Conservation (phyloP, 2,888 invertebrate genomes). For the Blastobasis adustella region DNA sequence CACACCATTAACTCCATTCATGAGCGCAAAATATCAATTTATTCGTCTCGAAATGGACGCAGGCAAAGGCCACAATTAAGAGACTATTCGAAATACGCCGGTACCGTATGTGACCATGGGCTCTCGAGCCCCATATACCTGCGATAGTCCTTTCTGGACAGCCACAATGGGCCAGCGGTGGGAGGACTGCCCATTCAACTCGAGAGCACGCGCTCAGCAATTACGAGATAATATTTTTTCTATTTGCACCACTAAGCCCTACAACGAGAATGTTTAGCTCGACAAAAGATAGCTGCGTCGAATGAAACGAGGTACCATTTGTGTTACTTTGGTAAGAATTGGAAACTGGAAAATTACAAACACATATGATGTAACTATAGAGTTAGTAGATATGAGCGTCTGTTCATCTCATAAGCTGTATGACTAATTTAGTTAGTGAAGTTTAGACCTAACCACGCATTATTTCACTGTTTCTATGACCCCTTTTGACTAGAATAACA, state of each 20-base stretch:
- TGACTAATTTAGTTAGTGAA: neutral
- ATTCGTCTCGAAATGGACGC: too few relatives aligned
- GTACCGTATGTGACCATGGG: neutral
- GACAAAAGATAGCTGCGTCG: neutral
- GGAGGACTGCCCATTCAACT: constrained; percentile 41
- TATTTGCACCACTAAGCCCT: constrained; percentile 5
- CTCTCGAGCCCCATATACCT: constrained; percentile 32
- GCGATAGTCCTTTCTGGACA: constrained; percentile 25
- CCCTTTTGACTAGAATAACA: too few relatives aligned
- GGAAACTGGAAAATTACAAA: neutral
- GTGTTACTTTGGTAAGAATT: neutral
- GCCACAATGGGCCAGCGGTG: constrained; percentile 35
- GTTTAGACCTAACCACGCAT: too few relatives aligned
- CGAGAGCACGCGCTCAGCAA: constrained; percentile 26
- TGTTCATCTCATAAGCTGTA: neutral
- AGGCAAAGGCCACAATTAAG: too few relatives aligned
- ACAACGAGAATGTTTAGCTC: neutral
- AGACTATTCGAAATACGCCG: too few relatives aligned
- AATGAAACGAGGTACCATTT: neutral
- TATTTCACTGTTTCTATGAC: too few relatives aligned
- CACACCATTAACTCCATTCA: too few relatives aligned
- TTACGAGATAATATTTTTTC: constrained; percentile 18
- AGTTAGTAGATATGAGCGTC: neutral
- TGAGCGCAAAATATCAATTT: too few relatives aligned
- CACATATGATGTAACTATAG: neutral